phyloP scores from a whole-genome alignment of 2,113 vertebrate species.

The Cryptomyrus ogoouensis region DNA sequence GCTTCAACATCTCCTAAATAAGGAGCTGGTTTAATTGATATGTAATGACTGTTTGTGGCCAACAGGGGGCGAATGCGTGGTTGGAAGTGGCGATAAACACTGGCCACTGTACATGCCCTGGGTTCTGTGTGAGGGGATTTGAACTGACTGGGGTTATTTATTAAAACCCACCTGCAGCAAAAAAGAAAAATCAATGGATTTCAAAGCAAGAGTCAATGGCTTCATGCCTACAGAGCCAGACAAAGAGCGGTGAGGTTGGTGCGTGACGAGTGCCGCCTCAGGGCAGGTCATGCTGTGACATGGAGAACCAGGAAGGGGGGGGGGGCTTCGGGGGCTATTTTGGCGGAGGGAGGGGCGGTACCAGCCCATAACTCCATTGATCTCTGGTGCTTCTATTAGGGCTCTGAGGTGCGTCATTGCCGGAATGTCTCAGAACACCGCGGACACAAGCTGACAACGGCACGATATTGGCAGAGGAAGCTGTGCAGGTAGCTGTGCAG shows the following conservation, averaged over 20 bases:
- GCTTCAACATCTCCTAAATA: not conserved
- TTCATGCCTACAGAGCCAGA: not conserved
- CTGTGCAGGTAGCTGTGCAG: not conserved
- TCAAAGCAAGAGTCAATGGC: constrained; percentile 14
- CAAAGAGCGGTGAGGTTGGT: not conserved
- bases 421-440: not conserved
- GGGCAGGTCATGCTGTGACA: constrained; percentile 15
- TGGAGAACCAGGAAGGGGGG: not conserved
- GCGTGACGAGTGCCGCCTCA: not conserved
- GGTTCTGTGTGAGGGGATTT: not conserved
- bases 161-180: constrained; percentile 16
- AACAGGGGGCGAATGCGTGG: not conserved
- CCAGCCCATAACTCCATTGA: constrained; percentile 1
- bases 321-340: not conserved
- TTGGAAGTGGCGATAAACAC: not conserved
- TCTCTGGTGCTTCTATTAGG: not conserved
- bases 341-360: not conserved
- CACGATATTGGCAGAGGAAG: not conserved
- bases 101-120: not conserved
- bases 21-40: not conserved
- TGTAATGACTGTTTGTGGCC: not conserved
- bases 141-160: constrained; percentile 7
- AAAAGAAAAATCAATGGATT: constrained; percentile 20
- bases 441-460: not conserved
- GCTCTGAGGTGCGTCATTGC: not conserved